Evolutionary conservation across 2,113 vertebrate genomes (phyloP).

Genomic region (Poicephalus meyeri): DNA sequence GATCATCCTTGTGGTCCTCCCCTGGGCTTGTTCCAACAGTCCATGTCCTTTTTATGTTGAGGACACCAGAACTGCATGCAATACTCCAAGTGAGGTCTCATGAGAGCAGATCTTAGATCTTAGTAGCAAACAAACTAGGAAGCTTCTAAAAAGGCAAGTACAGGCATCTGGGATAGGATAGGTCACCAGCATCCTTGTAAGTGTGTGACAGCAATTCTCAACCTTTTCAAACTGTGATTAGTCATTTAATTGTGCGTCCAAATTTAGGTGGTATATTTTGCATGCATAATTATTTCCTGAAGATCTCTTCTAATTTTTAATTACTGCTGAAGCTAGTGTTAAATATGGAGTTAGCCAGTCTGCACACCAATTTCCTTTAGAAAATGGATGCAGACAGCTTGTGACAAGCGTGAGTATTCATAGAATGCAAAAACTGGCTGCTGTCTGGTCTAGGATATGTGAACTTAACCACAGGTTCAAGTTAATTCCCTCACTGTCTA

Average conservation of each 20-base stretch:
- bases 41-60: too few relatives aligned
- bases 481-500: background rate
- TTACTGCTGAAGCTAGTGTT: constrained; percentile 45
- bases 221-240: constrained; percentile 56
- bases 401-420: constrained; percentile 29
- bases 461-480: background rate
- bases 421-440: constrained; percentile 28
- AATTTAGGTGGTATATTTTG: constrained; percentile 55
- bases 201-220: constrained; percentile 37
- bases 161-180: background rate
- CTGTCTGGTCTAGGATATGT: constrained; percentile 15
- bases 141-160: background rate
- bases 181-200: constrained; percentile 18
- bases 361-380: constrained; percentile 36
- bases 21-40: too few relatives aligned
- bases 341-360: constrained; percentile 42
- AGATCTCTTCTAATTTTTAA: constrained; percentile 57
- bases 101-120: background rate
- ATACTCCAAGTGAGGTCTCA: too few relatives aligned
- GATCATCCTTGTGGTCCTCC: too few relatives aligned
- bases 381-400: constrained; percentile 49
- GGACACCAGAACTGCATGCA: too few relatives aligned
- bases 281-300: constrained; percentile 63
- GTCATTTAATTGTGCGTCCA: constrained; percentile 43
- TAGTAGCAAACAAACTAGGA: background rate